Conservation (phyloP, 2,888 invertebrate species). For the Cylindroiulus punctatus region DNA sequence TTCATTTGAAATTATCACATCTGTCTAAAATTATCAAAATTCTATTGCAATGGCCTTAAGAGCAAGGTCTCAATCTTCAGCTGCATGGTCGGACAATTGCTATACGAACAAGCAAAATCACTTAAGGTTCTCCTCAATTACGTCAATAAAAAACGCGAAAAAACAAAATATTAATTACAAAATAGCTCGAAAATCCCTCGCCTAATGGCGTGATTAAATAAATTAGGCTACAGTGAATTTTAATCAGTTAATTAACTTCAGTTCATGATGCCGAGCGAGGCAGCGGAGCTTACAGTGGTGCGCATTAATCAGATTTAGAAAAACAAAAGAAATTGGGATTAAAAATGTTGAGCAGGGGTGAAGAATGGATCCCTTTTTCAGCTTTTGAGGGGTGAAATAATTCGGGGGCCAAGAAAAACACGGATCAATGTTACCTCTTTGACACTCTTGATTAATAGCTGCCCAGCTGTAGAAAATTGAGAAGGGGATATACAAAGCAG, state of each 20-base stretch:
- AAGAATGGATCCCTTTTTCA: not conserved
- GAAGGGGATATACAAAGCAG: conserved; percentile 1
- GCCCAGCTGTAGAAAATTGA: conserved; percentile 32
- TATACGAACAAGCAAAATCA: not conserved
- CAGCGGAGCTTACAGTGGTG: not conserved
- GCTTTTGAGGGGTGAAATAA: not conserved
- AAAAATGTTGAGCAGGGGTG: not conserved
- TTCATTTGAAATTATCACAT: too few relatives aligned
- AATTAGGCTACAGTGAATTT: conserved; percentile 20
- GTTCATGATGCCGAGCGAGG: not conserved
- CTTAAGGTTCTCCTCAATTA: not conserved
- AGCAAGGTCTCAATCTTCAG: not conserved
- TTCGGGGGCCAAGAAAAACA: not conserved
- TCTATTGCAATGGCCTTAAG: too few relatives aligned
- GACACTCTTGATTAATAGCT: conserved; percentile 19
- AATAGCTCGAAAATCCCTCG: conserved; percentile 25
- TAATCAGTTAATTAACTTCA: conserved; percentile 27
- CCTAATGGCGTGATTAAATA: conserved; percentile 5
- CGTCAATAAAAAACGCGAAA: not conserved
- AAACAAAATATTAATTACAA: not conserved
- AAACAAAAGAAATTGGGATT: not conserved
- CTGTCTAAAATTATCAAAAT: too few relatives aligned
- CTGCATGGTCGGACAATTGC: not conserved
- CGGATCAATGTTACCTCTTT: conserved; percentile 10
- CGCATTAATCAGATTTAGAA: not conserved